Conservation (phyloP, 2,888 invertebrate species). For the Scaptomyza caliginosa region DNA sequence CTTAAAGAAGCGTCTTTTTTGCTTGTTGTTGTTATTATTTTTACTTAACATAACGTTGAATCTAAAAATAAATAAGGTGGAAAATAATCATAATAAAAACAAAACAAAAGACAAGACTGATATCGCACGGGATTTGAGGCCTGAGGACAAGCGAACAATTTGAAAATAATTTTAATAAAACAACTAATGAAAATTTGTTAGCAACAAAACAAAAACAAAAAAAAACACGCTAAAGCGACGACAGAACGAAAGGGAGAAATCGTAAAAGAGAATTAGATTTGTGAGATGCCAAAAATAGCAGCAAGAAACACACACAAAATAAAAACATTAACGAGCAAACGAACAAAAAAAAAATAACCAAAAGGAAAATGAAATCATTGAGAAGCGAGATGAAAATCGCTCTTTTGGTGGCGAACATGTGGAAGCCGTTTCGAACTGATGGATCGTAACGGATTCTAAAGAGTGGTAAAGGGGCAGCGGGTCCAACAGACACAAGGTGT, state of each 20-base stretch:
- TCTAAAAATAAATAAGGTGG: conserved; percentile 67
- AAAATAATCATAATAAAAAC: conserved; percentile 43
- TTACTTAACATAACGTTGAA: conserved; percentile 37
- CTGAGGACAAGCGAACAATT: conserved; percentile 56
- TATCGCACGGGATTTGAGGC: conserved; percentile 52
- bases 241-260: not conserved
- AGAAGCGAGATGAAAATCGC: conserved; percentile 23
- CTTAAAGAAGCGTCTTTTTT: conserved; percentile 16
- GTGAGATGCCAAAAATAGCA: conserved; percentile 63
- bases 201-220: conserved; percentile 26
- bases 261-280: conserved; percentile 1
- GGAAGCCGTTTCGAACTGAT: conserved; percentile 30
- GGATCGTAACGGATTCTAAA: conserved; percentile 7
- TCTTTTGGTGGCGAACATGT: conserved; percentile 34
- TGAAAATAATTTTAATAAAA: conserved; percentile 57
- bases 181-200: conserved; percentile 45
- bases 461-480: not conserved
- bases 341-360: not conserved
- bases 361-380: conserved; percentile 69
- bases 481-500: conserved; percentile 28
- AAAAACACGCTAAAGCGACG: conserved; percentile 9
- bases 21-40: conserved; percentile 23
- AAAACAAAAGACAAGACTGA: conserved; percentile 25
- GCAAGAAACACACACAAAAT: conserved; percentile 38
- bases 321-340: conserved; percentile 60